Base-by-base conservation (phyloP, 2,113 vertebrate genomes). In the Shinisaurus crocodilurus region DNA sequence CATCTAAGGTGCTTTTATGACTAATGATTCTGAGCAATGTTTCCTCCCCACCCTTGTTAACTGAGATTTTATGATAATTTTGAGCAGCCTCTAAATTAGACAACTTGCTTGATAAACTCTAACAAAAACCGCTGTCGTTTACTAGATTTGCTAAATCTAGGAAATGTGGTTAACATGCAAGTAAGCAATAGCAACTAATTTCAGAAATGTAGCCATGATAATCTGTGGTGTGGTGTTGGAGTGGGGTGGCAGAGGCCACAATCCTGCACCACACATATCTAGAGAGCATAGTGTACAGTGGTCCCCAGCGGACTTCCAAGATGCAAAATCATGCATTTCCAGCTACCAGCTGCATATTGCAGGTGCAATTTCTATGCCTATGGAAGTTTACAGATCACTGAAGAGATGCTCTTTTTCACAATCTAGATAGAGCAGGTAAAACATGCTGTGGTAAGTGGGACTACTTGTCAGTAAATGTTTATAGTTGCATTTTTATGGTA, bases 21-120 rank as follows among this genome's bases (percentile, higher is more conserved):
- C 37, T 75, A 82, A 25, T 34, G 9, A 45, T 60, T 89, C 18
- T 25, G 20, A 32, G 65, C 13, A 25, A 37, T 37, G 18, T 34
- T 57, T 60, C 65, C 77, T 72, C 48, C 48, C 67, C 48, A 74
- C 27, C 50, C 20, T 15, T 37, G 12, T 45, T 34, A 74, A 43
- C 80, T 89, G 70, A 45, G 60, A 74, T 40, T 82, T 74, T 74
- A 75, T 83, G 45, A 48, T 85, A 85, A 83, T 25, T 63, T 34
- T n/a, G 57, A 89, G 29, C 29, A 25, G 7, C 9, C 34, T 85
- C 27, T 54, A 75, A 34, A 74, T 74, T 54, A 74, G 48, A 37
- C 20, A 16, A 60, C 29, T 50, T 87, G 72, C 54, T 60, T 75
- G 27, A 29, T 63, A 83, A 83, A 83, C 83, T 25, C 40, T 89